Conservation (phyloP, 2,797 vertebrate genomes). For the Characodon lateralis region DNA sequence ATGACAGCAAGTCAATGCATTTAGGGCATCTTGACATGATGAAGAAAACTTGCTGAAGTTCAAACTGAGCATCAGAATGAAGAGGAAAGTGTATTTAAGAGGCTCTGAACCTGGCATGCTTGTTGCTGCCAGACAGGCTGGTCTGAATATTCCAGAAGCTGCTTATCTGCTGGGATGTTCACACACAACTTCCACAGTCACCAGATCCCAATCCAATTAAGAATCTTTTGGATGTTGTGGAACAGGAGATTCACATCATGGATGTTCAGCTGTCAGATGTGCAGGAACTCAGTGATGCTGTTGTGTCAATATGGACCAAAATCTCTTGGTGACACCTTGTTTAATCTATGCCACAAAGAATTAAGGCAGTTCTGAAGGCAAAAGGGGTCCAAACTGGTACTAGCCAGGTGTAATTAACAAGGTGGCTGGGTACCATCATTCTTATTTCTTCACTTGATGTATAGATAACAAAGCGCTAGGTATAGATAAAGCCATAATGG, state of each 20-base stretch:
- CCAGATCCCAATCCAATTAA: too few relatives aligned
- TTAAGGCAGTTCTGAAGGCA: too few relatives aligned
- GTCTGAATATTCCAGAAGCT: too few relatives aligned
- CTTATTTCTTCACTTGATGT: slow-evolving; percentile 66
- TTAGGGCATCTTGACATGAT: not conserved
- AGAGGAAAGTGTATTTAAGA: not conserved
- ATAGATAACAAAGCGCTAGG: slow-evolving; percentile 72
- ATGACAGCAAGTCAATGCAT: not conserved
- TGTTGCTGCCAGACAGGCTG: not conserved
- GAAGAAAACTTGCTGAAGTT: not conserved
- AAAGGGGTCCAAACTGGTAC: too few relatives aligned
- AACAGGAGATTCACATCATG: too few relatives aligned
- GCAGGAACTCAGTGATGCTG: too few relatives aligned
- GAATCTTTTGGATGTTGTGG: too few relatives aligned
- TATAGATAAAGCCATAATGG: slow-evolving; percentile 65
- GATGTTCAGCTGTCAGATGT: too few relatives aligned
- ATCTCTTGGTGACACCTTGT: not conserved
- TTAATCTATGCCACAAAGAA: too few relatives aligned
- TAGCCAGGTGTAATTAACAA: not conserved
- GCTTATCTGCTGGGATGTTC: too few relatives aligned
- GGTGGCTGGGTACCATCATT: not conserved
- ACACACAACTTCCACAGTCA: too few relatives aligned
- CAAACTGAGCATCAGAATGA: not conserved
- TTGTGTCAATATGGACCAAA: not conserved
- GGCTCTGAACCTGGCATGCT: not conserved